Evolutionary conservation across 2,888 invertebrate species (phyloP), one percentile per base, ranked within the genome.

Genomic region (Nephrotoma guestfalica): DNA sequence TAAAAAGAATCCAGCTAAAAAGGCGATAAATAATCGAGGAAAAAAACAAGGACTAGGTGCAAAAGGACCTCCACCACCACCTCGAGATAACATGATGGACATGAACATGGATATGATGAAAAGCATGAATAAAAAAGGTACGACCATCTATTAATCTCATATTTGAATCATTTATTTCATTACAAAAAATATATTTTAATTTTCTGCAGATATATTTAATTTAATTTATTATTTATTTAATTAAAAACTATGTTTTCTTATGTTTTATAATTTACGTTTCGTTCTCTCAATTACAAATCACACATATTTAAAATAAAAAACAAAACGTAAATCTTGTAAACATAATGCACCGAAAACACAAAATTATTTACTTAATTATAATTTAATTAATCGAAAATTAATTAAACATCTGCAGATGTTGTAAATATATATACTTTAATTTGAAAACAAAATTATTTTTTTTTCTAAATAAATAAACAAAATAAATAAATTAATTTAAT

Each of bases 1-100:
- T 88, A 86, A 51, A 40, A 86, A 40, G 6, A 51, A 51, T n/a
- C 90, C 89, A 87, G 90, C 89, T 86, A 87, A 87, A 41, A 90
- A 91, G 87, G 89, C 89, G 83, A 88, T 91, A 86, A 91, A 89
- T 88, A 91, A 91, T 88, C 89, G 91, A 88, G 90, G 90, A 87
- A 89, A 91, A 87, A 91, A 91, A 83, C 91, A 91, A 89, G 91
- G 96, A 86, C 96, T 96, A 5, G 97, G 97, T n/a, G 96, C 96
- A 4, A 93, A 96, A 89, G 97, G 97, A 86, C 97, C 97, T n/a
- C 97, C 96, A 83, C 96, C 96, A 45, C 97, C 97, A 9, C 96
- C 97, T 0, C 92, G 96, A 87, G 96, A 96, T 89, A 93, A 93
- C 90, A 93, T 94, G 90, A 93, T 57, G 57, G 57, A 57, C 90